Conservation (phyloP, 2,888 invertebrate species). For the Notodonta dromedarius region DNA sequence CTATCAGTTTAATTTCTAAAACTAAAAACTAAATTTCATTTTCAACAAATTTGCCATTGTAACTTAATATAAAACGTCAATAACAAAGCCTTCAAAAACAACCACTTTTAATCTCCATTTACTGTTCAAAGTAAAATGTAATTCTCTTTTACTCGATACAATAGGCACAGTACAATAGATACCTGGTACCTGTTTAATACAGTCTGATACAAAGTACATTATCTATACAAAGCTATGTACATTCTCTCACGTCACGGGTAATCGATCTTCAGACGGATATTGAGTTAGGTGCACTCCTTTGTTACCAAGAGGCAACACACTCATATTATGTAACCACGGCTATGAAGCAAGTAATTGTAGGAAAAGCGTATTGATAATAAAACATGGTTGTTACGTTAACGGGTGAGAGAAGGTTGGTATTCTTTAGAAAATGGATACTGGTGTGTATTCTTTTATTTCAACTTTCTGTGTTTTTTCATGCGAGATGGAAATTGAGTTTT, state of each 20-base stretch:
- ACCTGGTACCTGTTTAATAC: slow-evolving; percentile 5
- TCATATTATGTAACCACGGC: no score
- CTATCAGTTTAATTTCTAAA: no score
- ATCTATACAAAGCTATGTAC: slow-evolving; percentile 14
- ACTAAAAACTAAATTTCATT: no score
- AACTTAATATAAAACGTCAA: background rate
- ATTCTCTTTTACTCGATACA: background rate
- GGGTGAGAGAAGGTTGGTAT: slow-evolving; percentile 5
- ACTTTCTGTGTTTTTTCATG: no score
- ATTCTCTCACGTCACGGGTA: slow-evolving; percentile 38
- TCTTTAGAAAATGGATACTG: background rate
- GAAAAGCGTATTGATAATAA: slow-evolving; percentile 1
- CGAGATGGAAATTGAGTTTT: no score
- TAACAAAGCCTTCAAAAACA: background rate
- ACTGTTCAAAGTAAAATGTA: background rate
- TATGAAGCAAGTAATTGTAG: no score
- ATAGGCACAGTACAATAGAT: slow-evolving; percentile 1
- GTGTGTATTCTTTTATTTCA: no score
- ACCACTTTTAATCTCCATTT: slow-evolving; percentile 4
- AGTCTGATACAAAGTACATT: slow-evolving; percentile 24
- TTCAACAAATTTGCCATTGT: no score
- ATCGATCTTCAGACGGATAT: slow-evolving; percentile 61
- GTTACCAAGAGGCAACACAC: slow-evolving; percentile 27
- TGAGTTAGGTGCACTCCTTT: slow-evolving; percentile 50
- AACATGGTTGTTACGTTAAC: slow-evolving; percentile 11